Evolutionary conservation across 2,888 invertebrate genomes (phyloP).

Genomic region (Graphium colonna): DNA sequence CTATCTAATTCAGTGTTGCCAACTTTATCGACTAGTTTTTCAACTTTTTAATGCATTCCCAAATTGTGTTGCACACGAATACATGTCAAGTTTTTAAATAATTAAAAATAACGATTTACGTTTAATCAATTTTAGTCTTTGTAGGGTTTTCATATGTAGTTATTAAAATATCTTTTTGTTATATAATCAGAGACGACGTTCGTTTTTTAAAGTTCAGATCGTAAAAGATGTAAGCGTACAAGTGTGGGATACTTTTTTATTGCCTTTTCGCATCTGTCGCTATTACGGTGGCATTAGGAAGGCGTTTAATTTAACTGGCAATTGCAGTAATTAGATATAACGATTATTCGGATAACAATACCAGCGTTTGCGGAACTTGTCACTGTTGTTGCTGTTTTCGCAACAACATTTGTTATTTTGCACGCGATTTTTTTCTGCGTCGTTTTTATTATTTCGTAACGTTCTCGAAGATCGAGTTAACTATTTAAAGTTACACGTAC

Average conservation of each 20-base stretch:
- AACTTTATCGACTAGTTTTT: neutral
- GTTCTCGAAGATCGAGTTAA: too few relatives aligned
- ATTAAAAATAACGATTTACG: too few relatives aligned
- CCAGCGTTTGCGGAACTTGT: conserved; percentile 11
- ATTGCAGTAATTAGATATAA: conserved; percentile 30
- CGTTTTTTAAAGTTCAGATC: too few relatives aligned
- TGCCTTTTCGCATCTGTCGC: conserved; percentile 17
- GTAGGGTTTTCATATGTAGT: too few relatives aligned
- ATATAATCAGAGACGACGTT: too few relatives aligned
- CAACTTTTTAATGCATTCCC: neutral
- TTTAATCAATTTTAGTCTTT: too few relatives aligned
- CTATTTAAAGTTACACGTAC: too few relatives aligned
- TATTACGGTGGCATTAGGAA: conserved; percentile 29
- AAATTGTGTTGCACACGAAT: neutral
- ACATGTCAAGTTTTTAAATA: too few relatives aligned
- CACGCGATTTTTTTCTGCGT: conserved; percentile 14
- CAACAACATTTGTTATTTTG: conserved; percentile 6
- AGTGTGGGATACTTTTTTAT: conserved; percentile 25
- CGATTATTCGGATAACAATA: conserved; percentile 26
- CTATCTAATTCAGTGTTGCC: neutral
- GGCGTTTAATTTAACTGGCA: conserved; percentile 30
- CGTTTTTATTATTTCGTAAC: too few relatives aligned
- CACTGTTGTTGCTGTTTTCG: conserved; percentile 6
- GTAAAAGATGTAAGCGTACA: too few relatives aligned
- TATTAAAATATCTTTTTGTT: too few relatives aligned